These are phyloP conservation scores for Atta cephalotes DNA, from an alignment of 1,140 invertebrate species.

Conservation along the genomic window DNA sequence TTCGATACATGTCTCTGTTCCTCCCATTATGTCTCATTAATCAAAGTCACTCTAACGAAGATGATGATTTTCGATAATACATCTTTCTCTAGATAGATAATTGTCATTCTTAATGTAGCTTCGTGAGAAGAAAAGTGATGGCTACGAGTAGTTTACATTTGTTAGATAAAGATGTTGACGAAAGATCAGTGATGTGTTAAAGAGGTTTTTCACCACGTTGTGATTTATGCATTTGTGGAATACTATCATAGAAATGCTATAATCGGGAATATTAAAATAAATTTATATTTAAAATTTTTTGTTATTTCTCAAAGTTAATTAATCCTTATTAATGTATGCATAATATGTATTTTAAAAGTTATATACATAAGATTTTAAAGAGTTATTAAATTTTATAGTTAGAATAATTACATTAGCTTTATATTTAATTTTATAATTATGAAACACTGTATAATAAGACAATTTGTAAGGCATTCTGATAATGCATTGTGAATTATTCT, in stretches of 20 bases:
- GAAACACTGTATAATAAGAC: background rate
- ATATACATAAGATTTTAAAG: background rate
- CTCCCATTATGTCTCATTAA: conserved; percentile 51
- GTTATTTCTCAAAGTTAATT: conserved; percentile 8
- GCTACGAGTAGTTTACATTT: conserved; percentile 18
- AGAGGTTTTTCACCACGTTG: conserved; percentile 1
- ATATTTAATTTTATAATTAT: background rate
- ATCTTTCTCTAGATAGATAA: background rate
- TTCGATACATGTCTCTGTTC: conserved; percentile 37
- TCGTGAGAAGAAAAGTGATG: conserved; percentile 29
- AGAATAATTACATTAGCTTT: too few relatives aligned
- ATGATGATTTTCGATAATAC: conserved; percentile 57
- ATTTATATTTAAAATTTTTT: conserved; percentile 5
- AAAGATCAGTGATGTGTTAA: conserved; percentile 32
- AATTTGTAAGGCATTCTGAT: background rate
- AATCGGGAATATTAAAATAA: conserved; percentile 10
- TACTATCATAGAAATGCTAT: background rate
- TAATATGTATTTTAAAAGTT: background rate
- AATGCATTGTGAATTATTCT: background rate
- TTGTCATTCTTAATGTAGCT: conserved; percentile 23
- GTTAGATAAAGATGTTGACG: conserved; percentile 15
- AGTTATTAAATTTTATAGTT: background rate
- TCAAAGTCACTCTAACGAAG: conserved; percentile 56
- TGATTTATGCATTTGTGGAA: conserved; percentile 1
- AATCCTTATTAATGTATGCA: background rate